Percentiles rank a stretch among this genome's conserved stretches.
phyloP scores from a whole-genome alignment of 2,888 invertebrate species.

The Herminia tarsipennalis region DNA sequence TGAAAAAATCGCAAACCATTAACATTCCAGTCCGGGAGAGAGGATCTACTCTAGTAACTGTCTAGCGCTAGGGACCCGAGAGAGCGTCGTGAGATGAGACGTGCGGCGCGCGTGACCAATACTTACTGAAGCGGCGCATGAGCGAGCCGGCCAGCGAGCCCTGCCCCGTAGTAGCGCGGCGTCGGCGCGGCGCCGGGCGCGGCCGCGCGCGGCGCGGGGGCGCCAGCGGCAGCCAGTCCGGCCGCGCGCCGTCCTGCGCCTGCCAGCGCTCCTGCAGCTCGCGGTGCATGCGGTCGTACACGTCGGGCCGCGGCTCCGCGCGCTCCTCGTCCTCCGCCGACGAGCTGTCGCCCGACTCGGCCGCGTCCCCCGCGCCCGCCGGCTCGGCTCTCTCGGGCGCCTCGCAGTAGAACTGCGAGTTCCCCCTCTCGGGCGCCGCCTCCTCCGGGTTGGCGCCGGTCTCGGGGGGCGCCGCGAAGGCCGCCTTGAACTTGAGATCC shows the following conservation, averaged over 20 bases:
- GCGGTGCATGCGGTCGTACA: conserved; percentile 74
- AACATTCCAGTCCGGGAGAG: conserved; percentile 74
- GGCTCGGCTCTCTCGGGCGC: conserved; percentile 34
- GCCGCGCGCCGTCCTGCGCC: conserved; percentile 61
- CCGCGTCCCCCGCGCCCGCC: conserved; percentile 45
- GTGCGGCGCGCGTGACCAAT: conserved; percentile 56
- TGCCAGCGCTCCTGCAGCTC: conserved; percentile 79
- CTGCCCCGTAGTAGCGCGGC: conserved; percentile 62
- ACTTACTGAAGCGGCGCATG: conserved; percentile 96
- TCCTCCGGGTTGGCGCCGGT: conserved; percentile 70
- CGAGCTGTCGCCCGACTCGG: too few species aligned
- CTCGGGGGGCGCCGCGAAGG: conserved; percentile 81
- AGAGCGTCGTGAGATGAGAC: conserved; percentile 45
- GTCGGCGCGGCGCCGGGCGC: conserved; percentile 84
- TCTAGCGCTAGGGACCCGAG: conserved; percentile 57
- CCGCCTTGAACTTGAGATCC: conserved; percentile 90
- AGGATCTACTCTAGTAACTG: conserved; percentile 66
- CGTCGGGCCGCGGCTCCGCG: conserved; percentile 56
- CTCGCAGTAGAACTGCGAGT: conserved; percentile 75
- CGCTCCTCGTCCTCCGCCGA: conserved; percentile 48
- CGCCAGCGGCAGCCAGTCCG: conserved; percentile 23
- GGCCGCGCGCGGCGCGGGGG: conserved; percentile 87
- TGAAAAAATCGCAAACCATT: conserved; percentile 71
- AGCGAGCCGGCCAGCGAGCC: conserved; percentile 90
- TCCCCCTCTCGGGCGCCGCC: conserved; percentile 54